phyloP scores from a whole-genome alignment of 2,113 vertebrate species.

The Stegostoma tigrinum region DNA sequence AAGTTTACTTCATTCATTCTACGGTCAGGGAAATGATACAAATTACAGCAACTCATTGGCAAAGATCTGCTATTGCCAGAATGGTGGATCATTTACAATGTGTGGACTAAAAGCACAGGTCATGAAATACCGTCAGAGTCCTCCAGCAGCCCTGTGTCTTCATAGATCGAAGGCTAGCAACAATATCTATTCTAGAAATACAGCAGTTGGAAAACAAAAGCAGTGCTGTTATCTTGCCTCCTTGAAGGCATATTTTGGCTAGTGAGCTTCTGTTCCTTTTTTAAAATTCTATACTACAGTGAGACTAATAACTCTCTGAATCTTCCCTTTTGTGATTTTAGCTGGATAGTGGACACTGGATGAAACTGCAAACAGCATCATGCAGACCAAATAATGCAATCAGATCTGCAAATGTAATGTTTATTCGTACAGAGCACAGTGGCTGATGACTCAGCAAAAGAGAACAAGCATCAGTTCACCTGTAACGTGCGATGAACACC shows the following conservation, averaged over 20 bases:
- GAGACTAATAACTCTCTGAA: neutral
- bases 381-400: neutral
- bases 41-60: neutral
- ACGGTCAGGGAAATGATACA: neutral
- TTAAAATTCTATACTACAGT: neutral
- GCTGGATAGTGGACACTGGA: neutral
- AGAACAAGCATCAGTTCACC: constrained; percentile 53
- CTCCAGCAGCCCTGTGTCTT: neutral
- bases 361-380: neutral
- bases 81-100: neutral
- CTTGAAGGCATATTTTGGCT: neutral
- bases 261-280: neutral
- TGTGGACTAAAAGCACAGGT: neutral
- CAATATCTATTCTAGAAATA: neutral
- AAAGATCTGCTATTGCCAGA: neutral
- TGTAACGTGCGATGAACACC: constrained; percentile 92
- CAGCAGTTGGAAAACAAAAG: neutral
- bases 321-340: neutral
- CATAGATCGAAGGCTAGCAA: neutral
- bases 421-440: neutral
- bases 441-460: neutral
- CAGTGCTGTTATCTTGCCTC: neutral
- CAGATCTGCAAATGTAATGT: neutral
- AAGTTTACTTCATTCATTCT: neutral
- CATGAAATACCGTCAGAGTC: neutral